Evolutionary conservation across 2,888 invertebrate species (phyloP), one percentile per base, ranked within the genome.

Genomic region (Boloria selene): DNA sequence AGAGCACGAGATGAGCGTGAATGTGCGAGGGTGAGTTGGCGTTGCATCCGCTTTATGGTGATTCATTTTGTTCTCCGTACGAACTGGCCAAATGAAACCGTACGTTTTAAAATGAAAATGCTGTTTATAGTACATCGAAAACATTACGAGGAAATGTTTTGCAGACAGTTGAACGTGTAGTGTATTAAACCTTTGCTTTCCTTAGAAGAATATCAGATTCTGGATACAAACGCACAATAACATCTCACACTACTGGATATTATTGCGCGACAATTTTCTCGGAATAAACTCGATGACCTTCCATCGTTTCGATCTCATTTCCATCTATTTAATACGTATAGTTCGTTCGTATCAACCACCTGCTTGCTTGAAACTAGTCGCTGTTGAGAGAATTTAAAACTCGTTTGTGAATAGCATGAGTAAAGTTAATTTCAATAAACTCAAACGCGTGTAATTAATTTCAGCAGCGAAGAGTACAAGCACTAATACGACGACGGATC

Each of bases 381-480:
- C 87, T 88, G 88, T 87, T 88, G 88, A 88, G 86, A 85, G 83
- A 82, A 86, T 85, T 22, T 86, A 85, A 77, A 76, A 79, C 77
- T 77, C 77, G 76, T 76, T 77, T 74, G 69, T 65, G 65, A 56
- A 61, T 63, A 61, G 60, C 55, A 51, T 66, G 58, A 64, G 67
- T 63, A 52, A 61, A 68, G 70, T 73, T 64, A 67, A 73, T 73
- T 64, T 55, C 59, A 71, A 66, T 67, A 70, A 63, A 68, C 62
- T 65, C 60, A 74, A 75, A 72, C 72, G 71, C 81, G 79, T 86
- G 80, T 85, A 86, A 86, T 88, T 88, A 81, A 83, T 91, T 90
- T 87, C 91, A 91, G 91, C 90, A 87, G 88, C 90, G 88, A 92
- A 92, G 90, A 91, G 88, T 88, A 90, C 92, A 89, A 92, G 90